Conservation (phyloP, 2,797 vertebrate species). For the Salmo trutta region DNA sequence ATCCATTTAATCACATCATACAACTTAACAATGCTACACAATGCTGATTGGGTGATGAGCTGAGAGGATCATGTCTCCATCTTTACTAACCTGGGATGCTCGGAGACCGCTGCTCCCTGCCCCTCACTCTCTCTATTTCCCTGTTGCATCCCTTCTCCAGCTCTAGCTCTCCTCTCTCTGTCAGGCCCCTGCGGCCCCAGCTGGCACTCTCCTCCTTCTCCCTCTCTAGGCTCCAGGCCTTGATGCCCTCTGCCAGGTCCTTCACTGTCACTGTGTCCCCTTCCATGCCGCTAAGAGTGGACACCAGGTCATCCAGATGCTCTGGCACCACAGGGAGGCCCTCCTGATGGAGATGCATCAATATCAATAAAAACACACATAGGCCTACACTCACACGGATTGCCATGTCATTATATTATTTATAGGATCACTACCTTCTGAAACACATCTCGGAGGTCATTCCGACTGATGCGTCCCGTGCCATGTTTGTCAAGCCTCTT, state of each 20-base stretch:
- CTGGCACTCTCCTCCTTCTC: neutral
- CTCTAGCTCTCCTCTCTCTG: neutral
- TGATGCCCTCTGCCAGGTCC: neutral
- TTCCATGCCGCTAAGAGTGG: neutral
- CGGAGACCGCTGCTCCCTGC: neutral
- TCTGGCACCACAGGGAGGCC: neutral
- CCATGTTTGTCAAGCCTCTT: neutral
- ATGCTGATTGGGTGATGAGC: neutral
- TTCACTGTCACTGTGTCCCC: neutral
- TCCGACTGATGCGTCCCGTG: neutral
- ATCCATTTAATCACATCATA: neutral
- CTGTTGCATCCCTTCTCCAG: neutral
- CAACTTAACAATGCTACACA: neutral
- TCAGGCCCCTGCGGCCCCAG: too few species aligned
- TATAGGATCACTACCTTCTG: conserved; percentile 3
- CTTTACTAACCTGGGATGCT: neutral
- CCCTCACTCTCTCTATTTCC: neutral
- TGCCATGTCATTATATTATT: neutral
- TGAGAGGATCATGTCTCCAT: neutral
- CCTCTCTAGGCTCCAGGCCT: neutral
- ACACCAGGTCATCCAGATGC: neutral
- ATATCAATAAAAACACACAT: neutral
- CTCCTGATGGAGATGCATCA: neutral
- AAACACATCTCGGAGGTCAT: neutral
- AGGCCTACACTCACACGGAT: neutral